Conservation (phyloP, 2,888 invertebrate species). For the Amphipyra tragopoginis region DNA sequence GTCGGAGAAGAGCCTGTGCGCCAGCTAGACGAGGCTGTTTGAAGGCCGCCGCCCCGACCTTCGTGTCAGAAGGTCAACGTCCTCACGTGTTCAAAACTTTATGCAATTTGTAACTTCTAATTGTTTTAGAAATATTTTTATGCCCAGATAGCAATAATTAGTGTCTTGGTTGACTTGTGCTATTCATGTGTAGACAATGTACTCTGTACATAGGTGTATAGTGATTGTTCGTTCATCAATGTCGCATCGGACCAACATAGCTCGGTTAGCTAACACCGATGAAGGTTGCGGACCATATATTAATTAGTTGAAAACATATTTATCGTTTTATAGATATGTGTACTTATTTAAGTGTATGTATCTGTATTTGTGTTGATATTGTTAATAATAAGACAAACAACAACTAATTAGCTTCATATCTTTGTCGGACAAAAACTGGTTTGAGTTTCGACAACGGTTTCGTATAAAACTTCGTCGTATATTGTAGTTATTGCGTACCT, state of each 20-base stretch:
- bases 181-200: conserved; percentile 49
- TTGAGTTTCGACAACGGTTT: neutral
- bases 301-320: conserved; percentile 28
- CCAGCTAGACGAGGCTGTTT: conserved; percentile 85
- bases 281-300: conserved; percentile 45
- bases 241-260: conserved; percentile 47
- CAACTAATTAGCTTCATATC: conserved; percentile 5
- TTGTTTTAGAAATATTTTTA: conserved; percentile 45
- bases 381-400: neutral
- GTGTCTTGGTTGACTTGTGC: conserved; percentile 28
- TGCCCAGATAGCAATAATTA: conserved; percentile 25
- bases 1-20: conserved; percentile 75
- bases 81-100: conserved; percentile 82
- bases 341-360: conserved; percentile 1
- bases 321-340: conserved; percentile 9
- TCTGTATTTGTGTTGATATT: neutral
- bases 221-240: conserved; percentile 56
- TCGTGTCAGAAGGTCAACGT: conserved; percentile 87
- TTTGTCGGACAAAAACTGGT: neutral
- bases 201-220: conserved; percentile 27
- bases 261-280: conserved; percentile 42
- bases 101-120: conserved; percentile 68
- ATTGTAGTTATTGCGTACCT: neutral
- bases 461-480: neutral
- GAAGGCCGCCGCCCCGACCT: conserved; percentile 89